A percentile compares a stretch with the other conserved stretches of the same genome.
These are phyloP conservation scores for Psylliodes chrysocephalus DNA, from an alignment of 2,888 invertebrate genomes.

Conservation along the genomic window DNA sequence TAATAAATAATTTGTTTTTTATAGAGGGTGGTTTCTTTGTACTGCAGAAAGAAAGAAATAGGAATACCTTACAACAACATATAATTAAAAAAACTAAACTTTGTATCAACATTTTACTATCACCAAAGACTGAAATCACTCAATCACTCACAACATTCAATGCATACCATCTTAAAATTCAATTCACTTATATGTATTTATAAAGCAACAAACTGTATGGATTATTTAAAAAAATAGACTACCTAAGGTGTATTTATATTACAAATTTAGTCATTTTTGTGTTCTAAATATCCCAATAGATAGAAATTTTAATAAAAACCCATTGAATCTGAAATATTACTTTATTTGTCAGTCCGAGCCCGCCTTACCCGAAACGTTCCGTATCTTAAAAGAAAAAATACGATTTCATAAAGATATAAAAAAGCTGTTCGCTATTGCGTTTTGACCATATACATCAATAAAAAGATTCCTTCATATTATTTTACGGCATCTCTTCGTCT, in stretches of 20 bases:
- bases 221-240: neutral
- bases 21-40: too few relatives aligned
- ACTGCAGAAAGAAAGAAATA: too few relatives aligned
- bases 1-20: too few relatives aligned
- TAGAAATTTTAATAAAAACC: constrained; percentile 9
- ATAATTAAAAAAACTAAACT: too few relatives aligned
- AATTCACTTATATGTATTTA: too few relatives aligned
- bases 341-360: constrained; percentile 19
- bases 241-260: neutral
- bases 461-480: constrained; percentile 51
- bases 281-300: constrained; percentile 4
- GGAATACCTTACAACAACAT: too few relatives aligned
- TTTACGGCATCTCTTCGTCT: constrained; percentile 49
- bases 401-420: constrained; percentile 49
- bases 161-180: too few relatives aligned
- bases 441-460: constrained; percentile 50
- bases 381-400: constrained; percentile 37
- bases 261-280: neutral
- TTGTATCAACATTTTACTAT: too few relatives aligned
- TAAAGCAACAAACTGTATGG: too few relatives aligned
- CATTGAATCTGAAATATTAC: constrained; percentile 11
- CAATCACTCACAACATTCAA: too few relatives aligned
- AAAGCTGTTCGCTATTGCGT: constrained; percentile 47
- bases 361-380: constrained; percentile 9
- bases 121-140: too few relatives aligned